These are phyloP conservation scores for Pardalotus punctatus DNA, from an alignment of 2,113 vertebrate genomes.

Conservation along the genomic window DNA sequence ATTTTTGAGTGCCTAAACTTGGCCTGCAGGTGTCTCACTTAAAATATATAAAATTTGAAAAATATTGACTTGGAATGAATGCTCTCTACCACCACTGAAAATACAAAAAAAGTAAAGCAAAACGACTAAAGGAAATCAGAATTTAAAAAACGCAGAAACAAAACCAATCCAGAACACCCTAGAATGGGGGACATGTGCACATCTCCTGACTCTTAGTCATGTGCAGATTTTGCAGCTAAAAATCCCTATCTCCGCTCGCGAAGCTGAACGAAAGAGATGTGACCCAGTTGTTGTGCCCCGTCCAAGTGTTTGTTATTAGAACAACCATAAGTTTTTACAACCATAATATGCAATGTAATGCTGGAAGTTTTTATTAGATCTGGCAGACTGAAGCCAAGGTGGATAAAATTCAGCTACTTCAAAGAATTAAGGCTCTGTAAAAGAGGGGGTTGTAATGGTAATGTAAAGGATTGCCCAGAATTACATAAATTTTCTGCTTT, in stretches of 20 bases:
- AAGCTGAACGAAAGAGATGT: not conserved
- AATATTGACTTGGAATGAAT: not conserved
- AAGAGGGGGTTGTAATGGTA: not conserved
- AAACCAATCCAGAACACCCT: not conserved
- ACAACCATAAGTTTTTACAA: not conserved
- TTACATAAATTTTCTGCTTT: not conserved
- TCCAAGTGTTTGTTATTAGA: not conserved
- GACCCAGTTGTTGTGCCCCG: not conserved
- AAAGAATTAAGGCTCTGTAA: not conserved
- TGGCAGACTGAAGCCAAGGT: not conserved
- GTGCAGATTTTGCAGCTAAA: not conserved
- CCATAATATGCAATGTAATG: not conserved
- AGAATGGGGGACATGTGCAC: not conserved
- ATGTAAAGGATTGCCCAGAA: not conserved
- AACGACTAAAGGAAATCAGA: not conserved
- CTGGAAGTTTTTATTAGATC: not conserved
- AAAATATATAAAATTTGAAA: not conserved
- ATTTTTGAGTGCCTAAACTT: not conserved
- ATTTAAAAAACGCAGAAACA: not conserved
- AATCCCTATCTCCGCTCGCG: not conserved
- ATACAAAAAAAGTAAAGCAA: not conserved
- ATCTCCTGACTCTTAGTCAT: slow-evolving; percentile 36
- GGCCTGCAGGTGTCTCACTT: not conserved
- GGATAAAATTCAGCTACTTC: not conserved
- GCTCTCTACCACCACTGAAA: not conserved